Evolutionary conservation across 2,113 vertebrate genomes (phyloP), one percentile per base, ranked within the genome.

Genomic region (Gasterosteus nipponicus): DNA sequence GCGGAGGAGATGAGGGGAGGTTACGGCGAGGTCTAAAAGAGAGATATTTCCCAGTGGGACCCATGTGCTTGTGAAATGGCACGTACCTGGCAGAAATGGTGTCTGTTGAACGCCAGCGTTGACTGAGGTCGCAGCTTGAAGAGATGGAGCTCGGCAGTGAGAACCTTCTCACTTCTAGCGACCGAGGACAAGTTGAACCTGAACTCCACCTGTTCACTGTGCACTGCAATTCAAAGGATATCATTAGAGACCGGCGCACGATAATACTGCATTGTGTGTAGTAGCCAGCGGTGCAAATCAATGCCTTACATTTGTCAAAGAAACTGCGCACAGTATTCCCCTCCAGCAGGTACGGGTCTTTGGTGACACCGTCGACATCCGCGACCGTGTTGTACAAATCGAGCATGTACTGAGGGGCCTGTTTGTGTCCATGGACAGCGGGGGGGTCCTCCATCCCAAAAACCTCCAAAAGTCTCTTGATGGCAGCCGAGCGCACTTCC

Each of bases 321-420:
- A 97, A 96, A 76, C 97, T 96, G 87, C 97, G 96, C 31, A 97
- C 97, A 0, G 96, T 97, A 87, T 98, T 97, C 19, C 97, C 97
- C 74, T 95, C 94, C 80, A 97, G 89, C 16, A 97, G 77, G 53
- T 94, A 89, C 0, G 96, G 96, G 69, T 96, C 95, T 64, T 95
- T 97, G 81, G 96, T 97, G 66, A 97, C 94, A 0, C 97, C 97
- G 1, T 97, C 94, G 1, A 94, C 95, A 0, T 95, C 96, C 1
- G 97, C 96, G 0, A 97, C 94, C 0, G 94, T 95, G 90, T 96
- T 96, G 89, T 96, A 98, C 6, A 98, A 88, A 70, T 98, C 97
- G 16, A 98, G 92, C 97, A 97, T 98, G 86, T 97, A 98, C 91
- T 98, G 97, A 0, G 97, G 97, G 0, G 97, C 94, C 83, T 95